Base-by-base conservation (phyloP, 2,888 invertebrate species). In the Rhimphoctona megacephalus region DNA sequence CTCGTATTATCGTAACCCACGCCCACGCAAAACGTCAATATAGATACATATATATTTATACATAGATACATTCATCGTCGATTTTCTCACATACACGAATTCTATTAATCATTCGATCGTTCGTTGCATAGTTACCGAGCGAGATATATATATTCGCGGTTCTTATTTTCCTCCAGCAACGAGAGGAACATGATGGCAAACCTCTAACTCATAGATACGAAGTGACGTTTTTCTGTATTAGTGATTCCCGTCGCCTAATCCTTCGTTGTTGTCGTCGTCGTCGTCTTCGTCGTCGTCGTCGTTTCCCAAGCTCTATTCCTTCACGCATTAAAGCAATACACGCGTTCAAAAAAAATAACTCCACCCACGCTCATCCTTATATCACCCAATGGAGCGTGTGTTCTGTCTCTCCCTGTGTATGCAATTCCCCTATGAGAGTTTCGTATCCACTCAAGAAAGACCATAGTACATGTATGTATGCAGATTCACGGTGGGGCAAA, bases 301-400 rank as follows among this genome's bases (percentile, higher is more conserved):
- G 78, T 83, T 89, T 84, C 85, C 85, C 84, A 87, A 88, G 79
- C 83, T 86, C 82, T 85, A 83, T 85, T 86, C 87, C 85, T 88
- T 86, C 80, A 85, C 85, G 83, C 86, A 87, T 88, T 86, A 84
- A 85, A 85, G 83, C 87, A 66, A 70, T 81, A 74, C 78, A 69
- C 78, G 82, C 83, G 82, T 70, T 69, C 64, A 74, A 77, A 73
- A 57, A 0, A 81, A 74, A 82, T 89, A 88, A 88, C 88, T 81
- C 88, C 92, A 89, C 92, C 92, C 92, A 92, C 92, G 90, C 89
- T 88, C 89, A 86, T 92, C 91, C 91, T 92, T 92, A 91, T 90
- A 92, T 92, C 92, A 92, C 90, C 89, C 88, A 90, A 91, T 86
- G 86, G 88, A 91, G 87, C 91, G 90, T 90, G 85, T 85, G 64